These are phyloP conservation scores for Rambutsinella grinnellia DNA, from an alignment of 2,888 invertebrate species.

Conservation along the genomic window DNA sequence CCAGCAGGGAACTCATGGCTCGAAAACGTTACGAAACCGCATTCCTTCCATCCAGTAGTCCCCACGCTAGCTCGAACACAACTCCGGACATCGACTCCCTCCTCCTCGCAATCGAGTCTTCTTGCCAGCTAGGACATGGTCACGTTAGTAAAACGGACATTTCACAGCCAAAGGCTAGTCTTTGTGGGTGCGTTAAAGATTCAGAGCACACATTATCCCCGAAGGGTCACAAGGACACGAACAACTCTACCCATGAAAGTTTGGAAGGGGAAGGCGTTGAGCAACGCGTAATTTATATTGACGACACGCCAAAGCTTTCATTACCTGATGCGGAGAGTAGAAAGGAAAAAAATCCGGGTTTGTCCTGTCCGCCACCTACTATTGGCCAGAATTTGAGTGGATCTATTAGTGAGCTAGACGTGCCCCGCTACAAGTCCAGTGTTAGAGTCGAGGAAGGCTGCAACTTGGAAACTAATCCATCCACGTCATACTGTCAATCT, in stretches of 20 bases:
- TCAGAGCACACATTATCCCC: background rate
- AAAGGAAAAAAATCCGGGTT: too few species aligned
- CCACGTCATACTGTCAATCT: slow-evolving; percentile 59
- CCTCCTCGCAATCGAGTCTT: slow-evolving; percentile 59
- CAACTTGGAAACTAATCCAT: slow-evolving; percentile 58
- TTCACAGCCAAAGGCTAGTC: slow-evolving; percentile 22
- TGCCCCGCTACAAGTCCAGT: slow-evolving; percentile 27
- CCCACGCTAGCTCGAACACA: slow-evolving; percentile 47
- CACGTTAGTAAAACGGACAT: slow-evolving; percentile 44
- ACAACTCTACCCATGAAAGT: background rate
- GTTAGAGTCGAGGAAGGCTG: too few species aligned
- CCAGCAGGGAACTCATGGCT: slow-evolving; percentile 61
- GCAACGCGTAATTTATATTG: slow-evolving; percentile 42
- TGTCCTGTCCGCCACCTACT: too few species aligned
- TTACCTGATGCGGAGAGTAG: too few species aligned
- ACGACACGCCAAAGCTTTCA: slow-evolving; percentile 33
- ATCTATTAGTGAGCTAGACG: too few species aligned
- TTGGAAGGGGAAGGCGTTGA: slow-evolving; percentile 35
- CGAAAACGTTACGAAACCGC: slow-evolving; percentile 66
- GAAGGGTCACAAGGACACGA: background rate
- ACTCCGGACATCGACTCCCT: slow-evolving; percentile 64
- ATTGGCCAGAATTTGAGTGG: too few species aligned
- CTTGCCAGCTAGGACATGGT: slow-evolving; percentile 48
- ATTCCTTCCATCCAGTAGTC: slow-evolving; percentile 62
- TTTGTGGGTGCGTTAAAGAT: slow-evolving; percentile 28